Evolutionary conservation across 2,888 invertebrate genomes (phyloP).

Genomic region (Beris morrisii): DNA sequence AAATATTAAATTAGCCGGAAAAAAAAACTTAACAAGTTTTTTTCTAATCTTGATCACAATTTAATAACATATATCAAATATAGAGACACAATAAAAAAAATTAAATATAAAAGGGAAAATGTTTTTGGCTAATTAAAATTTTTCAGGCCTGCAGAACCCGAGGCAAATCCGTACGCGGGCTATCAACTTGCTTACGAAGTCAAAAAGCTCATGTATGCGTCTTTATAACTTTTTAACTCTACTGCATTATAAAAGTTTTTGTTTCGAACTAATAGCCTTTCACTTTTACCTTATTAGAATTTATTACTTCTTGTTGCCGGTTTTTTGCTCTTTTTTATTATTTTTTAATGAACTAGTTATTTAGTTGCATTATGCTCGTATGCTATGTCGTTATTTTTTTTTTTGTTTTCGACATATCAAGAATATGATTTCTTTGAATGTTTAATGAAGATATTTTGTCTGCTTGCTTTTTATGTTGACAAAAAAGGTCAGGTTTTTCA

Average conservation of each 20-base stretch:
- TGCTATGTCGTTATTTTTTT: conserved; percentile 15
- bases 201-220: conserved; percentile 99
- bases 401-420: conserved; percentile 2
- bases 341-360: conserved; percentile 12
- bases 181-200: conserved; percentile 99
- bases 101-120: conserved; percentile 34
- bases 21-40: no score
- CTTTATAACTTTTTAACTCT: conserved; percentile 40
- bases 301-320: conserved; percentile 6
- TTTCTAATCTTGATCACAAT: no score
- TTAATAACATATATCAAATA: no score
- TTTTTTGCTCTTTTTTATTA: conserved; percentile 22
- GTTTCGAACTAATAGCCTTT: conserved; percentile 14
- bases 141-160: conserved; percentile 86
- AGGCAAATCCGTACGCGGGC: conserved; percentile 95
- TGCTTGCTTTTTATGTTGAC: no score
- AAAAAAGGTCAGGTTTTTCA: no score
- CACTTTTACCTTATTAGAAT: conserved; percentile 16
- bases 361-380: background rate
- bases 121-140: conserved; percentile 65
- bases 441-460: no score
- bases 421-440: background rate
- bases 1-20: no score
- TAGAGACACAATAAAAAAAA: conserved; percentile 31
- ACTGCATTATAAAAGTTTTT: conserved; percentile 5